Evolutionary conservation across 2,113 vertebrate genomes (phyloP), one percentile per base, ranked within the genome.

Genomic region (Lepisosteus osseus): DNA sequence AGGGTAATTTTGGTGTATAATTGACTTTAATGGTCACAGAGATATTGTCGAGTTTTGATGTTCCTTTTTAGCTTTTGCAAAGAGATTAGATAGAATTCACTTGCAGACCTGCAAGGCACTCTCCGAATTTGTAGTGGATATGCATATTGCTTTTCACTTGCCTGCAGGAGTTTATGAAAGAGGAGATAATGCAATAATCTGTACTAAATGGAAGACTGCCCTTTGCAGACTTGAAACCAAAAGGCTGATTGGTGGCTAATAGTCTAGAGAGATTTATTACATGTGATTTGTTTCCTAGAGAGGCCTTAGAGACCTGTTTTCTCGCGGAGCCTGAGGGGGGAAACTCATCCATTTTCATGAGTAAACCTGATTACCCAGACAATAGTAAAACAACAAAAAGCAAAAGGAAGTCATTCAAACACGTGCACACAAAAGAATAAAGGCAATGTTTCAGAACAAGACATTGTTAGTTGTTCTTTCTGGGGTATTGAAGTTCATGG

Each of bases 181-280:
- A 79, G 77, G 76, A 76, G 76, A 80, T 92, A 90, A 92, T 78
- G 45, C 56, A 87, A 90, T 92, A 74, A 64, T 62, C 51, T 86
- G 44, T 75, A 73, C 71, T 70, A 65, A 76, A 82, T 76, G 71
- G 76, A 76, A 74, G 72, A 65, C 77, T 90, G 90, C 61, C 85
- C 86, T 91, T 90, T 90, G 61, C 44, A 55, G 68, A 68, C 47
- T 76, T 67, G 40, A 61, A 63, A 29, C 72, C 59, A 54, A 11
- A 42, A 69, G 17, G 72, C 61, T 65, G 71, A 77, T 75, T 82
- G 79, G 59, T 55, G 79, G 68, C 78, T 83, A 62, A 56, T 59
- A 29, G 7, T 65, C 41, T 73, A 67, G 42, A 51, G 64, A 65
- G 54, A 70, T 61, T 77, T 76, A 78, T 78, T 73, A 84, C 83